Conservation (phyloP, 1,140 invertebrate species). For the Plectrocnemia conspersa region DNA sequence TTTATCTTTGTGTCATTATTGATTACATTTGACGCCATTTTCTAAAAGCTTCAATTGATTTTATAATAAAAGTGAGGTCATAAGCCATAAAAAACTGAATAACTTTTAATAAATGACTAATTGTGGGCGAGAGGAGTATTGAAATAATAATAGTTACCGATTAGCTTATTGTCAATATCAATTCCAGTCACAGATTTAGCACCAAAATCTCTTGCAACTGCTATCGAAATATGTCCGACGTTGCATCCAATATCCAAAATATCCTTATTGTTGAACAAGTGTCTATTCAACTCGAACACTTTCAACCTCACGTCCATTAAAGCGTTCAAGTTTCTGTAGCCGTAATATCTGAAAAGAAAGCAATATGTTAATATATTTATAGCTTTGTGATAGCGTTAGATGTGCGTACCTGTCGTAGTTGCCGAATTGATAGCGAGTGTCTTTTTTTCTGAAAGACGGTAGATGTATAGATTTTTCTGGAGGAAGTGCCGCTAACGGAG, state of each 20-base stretch:
- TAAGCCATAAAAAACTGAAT: too few species aligned
- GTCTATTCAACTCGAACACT: constrained; percentile 69
- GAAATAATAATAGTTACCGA: constrained; percentile 49
- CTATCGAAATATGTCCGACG: constrained; percentile 87
- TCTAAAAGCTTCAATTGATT: too few species aligned
- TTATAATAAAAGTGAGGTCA: too few species aligned
- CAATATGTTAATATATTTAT: neutral
- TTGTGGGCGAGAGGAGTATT: too few species aligned
- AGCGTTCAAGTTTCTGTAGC: constrained; percentile 80
- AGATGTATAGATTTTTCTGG: constrained; percentile 45
- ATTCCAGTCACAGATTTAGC: constrained; percentile 86
- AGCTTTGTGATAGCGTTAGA: neutral
- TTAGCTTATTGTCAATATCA: constrained; percentile 89
- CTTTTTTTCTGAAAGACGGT: constrained; percentile 69
- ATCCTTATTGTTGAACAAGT: constrained; percentile 86
- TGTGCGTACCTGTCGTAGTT: constrained; percentile 80
- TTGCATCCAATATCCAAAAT: constrained; percentile 98
- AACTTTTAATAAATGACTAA: too few species aligned
- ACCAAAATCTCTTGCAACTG: constrained; percentile 77
- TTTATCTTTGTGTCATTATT: too few species aligned
- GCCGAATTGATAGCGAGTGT: constrained; percentile 82
- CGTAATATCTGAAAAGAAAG: constrained; percentile 73
- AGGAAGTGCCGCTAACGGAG: constrained; percentile 38
- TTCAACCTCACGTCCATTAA: constrained; percentile 77
- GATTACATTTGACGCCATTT: too few species aligned